Evolutionary conservation across 1,140 invertebrate species (phyloP).

Genomic region (Meloidogyne floridensis): DNA sequence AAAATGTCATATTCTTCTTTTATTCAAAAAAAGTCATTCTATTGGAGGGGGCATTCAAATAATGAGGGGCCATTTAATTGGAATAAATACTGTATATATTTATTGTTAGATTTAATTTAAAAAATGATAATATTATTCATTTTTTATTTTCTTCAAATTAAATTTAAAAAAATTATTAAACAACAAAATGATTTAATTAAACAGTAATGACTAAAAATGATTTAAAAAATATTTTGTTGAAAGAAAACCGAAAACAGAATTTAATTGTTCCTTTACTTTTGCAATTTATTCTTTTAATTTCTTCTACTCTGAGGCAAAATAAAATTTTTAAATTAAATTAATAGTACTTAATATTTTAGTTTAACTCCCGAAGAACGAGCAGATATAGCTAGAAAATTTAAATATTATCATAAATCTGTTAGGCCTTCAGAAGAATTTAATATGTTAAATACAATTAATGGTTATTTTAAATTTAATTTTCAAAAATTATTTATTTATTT

Average conservation of each 20-base stretch:
- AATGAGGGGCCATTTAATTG: no score
- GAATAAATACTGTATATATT: no score
- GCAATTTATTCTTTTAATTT: not conserved
- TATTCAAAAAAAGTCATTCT: no score
- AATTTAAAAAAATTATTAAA: slow-evolving; percentile 1
- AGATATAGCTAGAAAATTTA: slow-evolving; percentile 55
- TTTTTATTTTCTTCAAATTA: slow-evolving; percentile 2
- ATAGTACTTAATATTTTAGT: slow-evolving; percentile 14
- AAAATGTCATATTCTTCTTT: no score
- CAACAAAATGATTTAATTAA: not conserved
- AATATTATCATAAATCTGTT: slow-evolving; percentile 52
- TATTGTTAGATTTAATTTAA: not conserved
- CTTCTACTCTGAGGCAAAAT: not conserved
- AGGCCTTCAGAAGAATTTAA: slow-evolving; percentile 47
- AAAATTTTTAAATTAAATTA: not conserved
- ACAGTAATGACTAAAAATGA: not conserved
- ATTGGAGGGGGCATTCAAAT: no score
- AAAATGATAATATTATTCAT: slow-evolving; percentile 7
- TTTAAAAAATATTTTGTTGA: not conserved
- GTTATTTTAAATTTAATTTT: not conserved
- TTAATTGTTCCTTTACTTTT: not conserved
- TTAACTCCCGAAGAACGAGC: slow-evolving; percentile 50
- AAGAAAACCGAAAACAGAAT: not conserved
- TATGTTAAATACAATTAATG: slow-evolving; percentile 51
- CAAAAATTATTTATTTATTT: not conserved